These are phyloP conservation scores for Spheniscus mendiculus DNA, from an alignment of 2,113 vertebrate species.

Conservation along the genomic window DNA sequence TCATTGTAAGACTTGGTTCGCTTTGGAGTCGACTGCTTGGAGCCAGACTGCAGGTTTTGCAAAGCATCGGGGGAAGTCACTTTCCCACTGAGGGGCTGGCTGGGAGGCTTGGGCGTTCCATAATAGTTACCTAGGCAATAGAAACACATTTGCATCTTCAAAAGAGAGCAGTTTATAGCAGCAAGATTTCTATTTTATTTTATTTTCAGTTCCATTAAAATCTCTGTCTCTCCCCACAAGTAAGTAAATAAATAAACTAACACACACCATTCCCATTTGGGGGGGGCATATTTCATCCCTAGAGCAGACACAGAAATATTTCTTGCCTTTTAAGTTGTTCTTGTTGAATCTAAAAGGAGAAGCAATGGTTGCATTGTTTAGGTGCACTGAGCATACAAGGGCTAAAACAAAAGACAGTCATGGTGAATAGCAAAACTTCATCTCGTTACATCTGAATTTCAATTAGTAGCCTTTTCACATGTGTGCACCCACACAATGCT, in stretches of 20 bases:
- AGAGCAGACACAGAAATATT: constrained; percentile 20
- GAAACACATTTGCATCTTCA: constrained; percentile 86
- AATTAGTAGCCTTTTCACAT: constrained; percentile 68
- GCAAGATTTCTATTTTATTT: background rate
- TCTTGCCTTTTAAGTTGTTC: constrained; percentile 36
- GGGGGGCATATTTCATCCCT: constrained; percentile 23
- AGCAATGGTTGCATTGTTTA: constrained; percentile 67
- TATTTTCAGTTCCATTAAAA: background rate
- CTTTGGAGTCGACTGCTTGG: constrained; percentile 91
- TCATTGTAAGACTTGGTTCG: constrained; percentile 99
- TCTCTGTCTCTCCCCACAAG: background rate
- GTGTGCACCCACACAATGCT: constrained; percentile 57
- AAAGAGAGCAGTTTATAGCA: constrained; percentile 44
- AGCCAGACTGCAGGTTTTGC: constrained; percentile 89
- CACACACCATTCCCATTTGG: background rate
- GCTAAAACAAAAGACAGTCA: constrained; percentile 69
- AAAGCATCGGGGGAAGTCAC: constrained; percentile 94
- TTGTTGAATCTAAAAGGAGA: constrained; percentile 23
- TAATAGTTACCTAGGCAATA: constrained; percentile 99
- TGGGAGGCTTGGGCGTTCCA: constrained; percentile 98
- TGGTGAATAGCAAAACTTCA: constrained; percentile 67
- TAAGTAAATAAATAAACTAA: background rate
- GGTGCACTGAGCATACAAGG: constrained; percentile 62
- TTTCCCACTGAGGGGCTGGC: constrained; percentile 95
- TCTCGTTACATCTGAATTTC: constrained; percentile 79